Evolutionary conservation across 2,797 vertebrate species (phyloP), one percentile per base, ranked within the genome.

Genomic region (Pogoniulus pusillus): DNA sequence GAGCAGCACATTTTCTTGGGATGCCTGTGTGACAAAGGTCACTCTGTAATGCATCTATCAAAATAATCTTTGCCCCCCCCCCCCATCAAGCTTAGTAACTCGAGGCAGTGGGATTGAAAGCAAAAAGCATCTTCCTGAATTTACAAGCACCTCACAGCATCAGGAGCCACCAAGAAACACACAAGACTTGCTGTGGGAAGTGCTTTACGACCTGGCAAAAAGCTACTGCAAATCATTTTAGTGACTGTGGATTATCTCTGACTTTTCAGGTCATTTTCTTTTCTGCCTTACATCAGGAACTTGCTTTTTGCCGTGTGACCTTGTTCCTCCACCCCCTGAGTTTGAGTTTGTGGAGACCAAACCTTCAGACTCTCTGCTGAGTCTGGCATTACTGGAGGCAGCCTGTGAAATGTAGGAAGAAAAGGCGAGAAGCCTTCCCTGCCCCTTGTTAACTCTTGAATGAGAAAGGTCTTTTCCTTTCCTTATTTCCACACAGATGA

Each of bases 371-470:
- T 77, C 68, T 34, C 49, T 29, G 7, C 35, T 0, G 34, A 57
- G 69, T 77, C 70, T 87, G 77, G 53, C 51, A 8, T 80, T 84
- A n/a, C 27, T 65, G 26, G 69, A 78, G 49, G 45, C 58, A 85
- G 27, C 24, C 30, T 84, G 63, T 76, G 49, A 92, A 94, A 91
- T 63, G 43, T 9, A 71, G 77, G 85, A 26, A 75, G 87, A 76
- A 89, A 76, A 54, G 55, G 70, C 82, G 68, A 41, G 41, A 91
- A 86, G 18, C 41, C 39, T 86, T 85, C 41, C 17, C n/a, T 81
- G 27, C 30, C 10, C 24, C 23, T 86, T 71, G 30, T 76, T 66
- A 82, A 37, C 30, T 85, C 37, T 55, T 12, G 32, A 41, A 35
- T 76, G 68, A 74, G 71, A 51, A 26, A 14, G 14, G 5, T n/a